These are phyloP conservation scores for Mallotus villosus DNA, from an alignment of 2,797 vertebrate genomes.

Conservation along the genomic window DNA sequence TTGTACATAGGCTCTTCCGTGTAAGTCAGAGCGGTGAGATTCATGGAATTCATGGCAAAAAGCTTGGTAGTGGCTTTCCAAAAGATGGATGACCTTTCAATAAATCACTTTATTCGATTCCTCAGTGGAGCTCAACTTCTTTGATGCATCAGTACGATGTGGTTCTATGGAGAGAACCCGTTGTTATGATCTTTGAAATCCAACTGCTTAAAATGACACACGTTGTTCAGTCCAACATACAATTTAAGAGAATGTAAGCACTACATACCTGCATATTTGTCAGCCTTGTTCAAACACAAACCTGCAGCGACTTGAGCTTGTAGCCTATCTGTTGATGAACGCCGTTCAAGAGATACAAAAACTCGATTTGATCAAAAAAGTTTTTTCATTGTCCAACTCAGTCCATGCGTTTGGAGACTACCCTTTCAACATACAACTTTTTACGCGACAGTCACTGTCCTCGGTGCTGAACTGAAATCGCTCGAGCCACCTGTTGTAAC, in stretches of 20 bases:
- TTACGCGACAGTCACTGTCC: conserved; percentile 43
- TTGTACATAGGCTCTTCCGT: conserved; percentile 64
- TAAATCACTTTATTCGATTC: conserved; percentile 6
- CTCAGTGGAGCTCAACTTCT: neutral
- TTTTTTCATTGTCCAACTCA: neutral
- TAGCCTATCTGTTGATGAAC: neutral
- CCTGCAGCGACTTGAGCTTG: neutral
- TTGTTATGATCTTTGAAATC: neutral
- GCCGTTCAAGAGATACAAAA: neutral
- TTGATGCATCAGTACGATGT: neutral
- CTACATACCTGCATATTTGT: conserved; percentile 1
- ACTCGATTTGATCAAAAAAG: neutral
- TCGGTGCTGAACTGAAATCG: conserved; percentile 45
- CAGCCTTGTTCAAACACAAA: neutral
- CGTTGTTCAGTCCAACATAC: neutral
- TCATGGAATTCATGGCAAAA: conserved; percentile 54
- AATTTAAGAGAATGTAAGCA: neutral
- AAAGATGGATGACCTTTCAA: neutral
- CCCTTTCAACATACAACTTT: neutral
- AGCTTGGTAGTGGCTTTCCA: neutral
- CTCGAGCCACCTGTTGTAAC: neutral
- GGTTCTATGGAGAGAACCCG: neutral
- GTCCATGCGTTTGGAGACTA: neutral
- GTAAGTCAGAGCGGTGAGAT: conserved; percentile 58
- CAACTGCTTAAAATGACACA: neutral